Conservation (phyloP, 2,797 vertebrate species). For the Enteromius radiatus region DNA sequence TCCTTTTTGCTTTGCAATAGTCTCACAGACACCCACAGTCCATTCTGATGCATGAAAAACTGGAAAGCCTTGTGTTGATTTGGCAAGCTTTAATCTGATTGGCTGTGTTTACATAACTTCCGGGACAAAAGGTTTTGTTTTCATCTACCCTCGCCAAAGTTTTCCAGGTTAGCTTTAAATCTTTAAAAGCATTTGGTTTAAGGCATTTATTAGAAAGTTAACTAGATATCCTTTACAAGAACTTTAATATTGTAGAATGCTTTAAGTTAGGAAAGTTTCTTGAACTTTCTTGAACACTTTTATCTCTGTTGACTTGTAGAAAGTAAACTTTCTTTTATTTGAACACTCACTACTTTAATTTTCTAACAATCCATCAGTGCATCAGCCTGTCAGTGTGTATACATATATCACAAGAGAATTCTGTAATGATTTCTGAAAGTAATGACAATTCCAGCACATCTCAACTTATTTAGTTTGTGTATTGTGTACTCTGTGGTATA, state of each 20-base stretch:
- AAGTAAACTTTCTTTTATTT: neutral
- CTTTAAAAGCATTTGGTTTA: conserved; percentile 1
- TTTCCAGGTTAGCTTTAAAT: conserved; percentile 1
- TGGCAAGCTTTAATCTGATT: conserved; percentile 6
- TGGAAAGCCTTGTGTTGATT: conserved; percentile 2
- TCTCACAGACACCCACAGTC: conserved; percentile 1
- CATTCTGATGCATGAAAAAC: neutral
- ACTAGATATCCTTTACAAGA: neutral
- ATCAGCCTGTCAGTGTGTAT: neutral
- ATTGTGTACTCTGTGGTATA: neutral
- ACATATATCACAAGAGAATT: neutral
- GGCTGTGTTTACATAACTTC: neutral
- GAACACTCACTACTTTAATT: neutral
- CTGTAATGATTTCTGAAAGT: neutral
- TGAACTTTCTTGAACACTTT: neutral
- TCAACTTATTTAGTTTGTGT: neutral
- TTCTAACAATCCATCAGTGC: neutral
- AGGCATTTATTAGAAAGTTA: conserved; percentile 7
- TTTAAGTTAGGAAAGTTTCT: neutral
- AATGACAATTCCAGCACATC: neutral
- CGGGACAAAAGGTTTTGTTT: neutral
- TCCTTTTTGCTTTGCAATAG: neutral
- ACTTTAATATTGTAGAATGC: neutral
- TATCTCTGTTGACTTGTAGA: neutral
- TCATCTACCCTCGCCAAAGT: neutral